Percentiles rank a stretch among this genome's conserved stretches.
These are phyloP conservation scores for Labeo calbasu DNA, from an alignment of 2,797 vertebrate genomes.

Conservation along the genomic window DNA sequence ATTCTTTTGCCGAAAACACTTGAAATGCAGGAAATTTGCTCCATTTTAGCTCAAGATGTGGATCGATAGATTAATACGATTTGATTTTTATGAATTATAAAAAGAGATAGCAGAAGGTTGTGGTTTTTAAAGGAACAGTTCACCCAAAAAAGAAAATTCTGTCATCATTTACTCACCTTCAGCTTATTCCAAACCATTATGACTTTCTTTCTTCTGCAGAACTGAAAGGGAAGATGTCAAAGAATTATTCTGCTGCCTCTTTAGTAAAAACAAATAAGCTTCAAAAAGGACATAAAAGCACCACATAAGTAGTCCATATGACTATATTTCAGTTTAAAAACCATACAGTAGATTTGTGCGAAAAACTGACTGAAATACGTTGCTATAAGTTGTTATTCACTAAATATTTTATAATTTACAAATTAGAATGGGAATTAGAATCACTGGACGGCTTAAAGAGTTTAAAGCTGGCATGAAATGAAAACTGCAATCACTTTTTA, in stretches of 20 bases:
- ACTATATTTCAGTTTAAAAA: slow-evolving; percentile 1
- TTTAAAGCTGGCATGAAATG: background rate
- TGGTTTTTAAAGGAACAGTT: slow-evolving; percentile 15
- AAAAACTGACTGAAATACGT: background rate
- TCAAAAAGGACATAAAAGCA: background rate
- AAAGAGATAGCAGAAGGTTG: slow-evolving; percentile 60
- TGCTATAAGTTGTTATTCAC: background rate
- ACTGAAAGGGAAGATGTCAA: background rate
- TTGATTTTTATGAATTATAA: slow-evolving; percentile 72
- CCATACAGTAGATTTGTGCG: background rate
- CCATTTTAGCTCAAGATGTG: slow-evolving; percentile 65
- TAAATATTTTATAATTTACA: background rate
- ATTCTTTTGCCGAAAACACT: slow-evolving; percentile 45
- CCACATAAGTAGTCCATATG: background rate
- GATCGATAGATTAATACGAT: slow-evolving; percentile 66
- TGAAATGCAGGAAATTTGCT: slow-evolving; percentile 55
- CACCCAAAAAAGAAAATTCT: background rate
- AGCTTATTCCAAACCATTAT: background rate
- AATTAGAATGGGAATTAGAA: background rate
- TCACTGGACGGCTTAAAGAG: background rate
- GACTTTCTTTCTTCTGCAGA: slow-evolving; percentile 2
- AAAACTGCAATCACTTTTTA: background rate
- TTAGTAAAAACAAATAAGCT: background rate
- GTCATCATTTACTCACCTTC: background rate
- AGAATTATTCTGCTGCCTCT: too few species aligned